Evolutionary conservation across 2,888 invertebrate species (phyloP).

Genomic region (Pyrgus malvae): DNA sequence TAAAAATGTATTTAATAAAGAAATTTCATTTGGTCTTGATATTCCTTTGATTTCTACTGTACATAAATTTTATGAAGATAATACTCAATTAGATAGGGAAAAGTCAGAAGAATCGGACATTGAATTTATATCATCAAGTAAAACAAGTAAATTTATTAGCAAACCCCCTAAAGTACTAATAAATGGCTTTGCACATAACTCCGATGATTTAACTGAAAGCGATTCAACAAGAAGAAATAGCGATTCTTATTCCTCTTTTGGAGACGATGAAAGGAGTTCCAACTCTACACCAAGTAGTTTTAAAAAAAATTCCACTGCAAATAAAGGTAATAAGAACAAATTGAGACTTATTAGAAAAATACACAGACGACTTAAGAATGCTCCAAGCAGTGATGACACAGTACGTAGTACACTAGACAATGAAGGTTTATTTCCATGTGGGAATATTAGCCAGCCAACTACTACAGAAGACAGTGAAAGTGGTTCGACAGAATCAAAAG

Average conservation of each 20-base stretch:
- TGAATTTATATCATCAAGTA: neutral
- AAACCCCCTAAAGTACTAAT: neutral
- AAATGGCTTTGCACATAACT: constrained; percentile 2
- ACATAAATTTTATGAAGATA: constrained; percentile 11
- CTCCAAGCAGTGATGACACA: neutral
- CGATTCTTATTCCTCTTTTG: constrained; percentile 10
- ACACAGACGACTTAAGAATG: neutral
- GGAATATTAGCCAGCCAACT: neutral
- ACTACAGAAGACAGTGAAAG: constrained; percentile 7
- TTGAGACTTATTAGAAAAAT: constrained; percentile 3
- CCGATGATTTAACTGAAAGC: neutral
- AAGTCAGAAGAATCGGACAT: neutral
- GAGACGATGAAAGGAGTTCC: constrained; percentile 15
- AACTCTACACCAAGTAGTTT: constrained; percentile 10
- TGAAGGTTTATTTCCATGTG: neutral
- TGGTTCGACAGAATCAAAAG: neutral
- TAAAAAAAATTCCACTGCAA: neutral
- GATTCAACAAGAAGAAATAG: constrained; percentile 1
- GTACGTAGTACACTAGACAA: neutral
- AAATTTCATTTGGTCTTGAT: neutral
- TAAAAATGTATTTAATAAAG: neutral
- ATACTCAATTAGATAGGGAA: constrained; percentile 4
- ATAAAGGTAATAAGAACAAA: constrained; percentile 6
- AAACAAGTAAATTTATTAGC: neutral
- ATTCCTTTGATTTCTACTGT: neutral